A percentile compares a stretch with the other conserved stretches of the same genome.
Conservation (phyloP, 2,888 invertebrate species). For the Opisthograptis luteolata region DNA sequence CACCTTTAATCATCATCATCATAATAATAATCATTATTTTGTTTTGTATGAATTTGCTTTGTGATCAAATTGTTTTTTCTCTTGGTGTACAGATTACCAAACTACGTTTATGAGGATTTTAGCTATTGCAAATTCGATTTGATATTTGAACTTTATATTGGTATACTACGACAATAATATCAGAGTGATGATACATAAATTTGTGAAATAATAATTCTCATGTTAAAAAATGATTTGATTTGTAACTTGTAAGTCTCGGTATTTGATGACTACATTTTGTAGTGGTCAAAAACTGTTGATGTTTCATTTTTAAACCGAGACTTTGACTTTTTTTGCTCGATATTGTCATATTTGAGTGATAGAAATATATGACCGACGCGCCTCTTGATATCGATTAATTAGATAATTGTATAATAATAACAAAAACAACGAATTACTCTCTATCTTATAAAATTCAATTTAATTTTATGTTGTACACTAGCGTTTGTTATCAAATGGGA, state of each 20-base stretch:
- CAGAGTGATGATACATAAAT: background rate
- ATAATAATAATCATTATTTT: background rate
- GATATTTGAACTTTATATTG: background rate
- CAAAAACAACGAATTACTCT: constrained; percentile 19
- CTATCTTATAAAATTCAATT: constrained; percentile 7
- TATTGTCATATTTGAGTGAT: constrained; percentile 1
- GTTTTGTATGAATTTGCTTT: background rate
- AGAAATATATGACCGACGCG: constrained; percentile 1
- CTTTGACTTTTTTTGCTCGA: background rate
- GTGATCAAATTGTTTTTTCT: background rate
- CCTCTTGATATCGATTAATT: background rate
- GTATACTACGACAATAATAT: background rate
- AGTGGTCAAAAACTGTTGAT: background rate
- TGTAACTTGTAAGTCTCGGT: too few species aligned
- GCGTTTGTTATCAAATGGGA: constrained; percentile 4
- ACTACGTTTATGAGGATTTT: background rate
- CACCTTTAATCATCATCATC: background rate
- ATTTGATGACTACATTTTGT: background rate
- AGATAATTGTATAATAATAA: constrained; percentile 1
- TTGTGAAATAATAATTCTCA: background rate
- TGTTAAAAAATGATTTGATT: background rate
- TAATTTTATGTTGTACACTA: background rate
- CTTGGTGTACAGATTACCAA: background rate
- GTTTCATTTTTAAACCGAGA: background rate
- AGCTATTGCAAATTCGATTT: background rate